Conservation (phyloP, 2,113 vertebrate species). For the Lucifuga dentata region DNA sequence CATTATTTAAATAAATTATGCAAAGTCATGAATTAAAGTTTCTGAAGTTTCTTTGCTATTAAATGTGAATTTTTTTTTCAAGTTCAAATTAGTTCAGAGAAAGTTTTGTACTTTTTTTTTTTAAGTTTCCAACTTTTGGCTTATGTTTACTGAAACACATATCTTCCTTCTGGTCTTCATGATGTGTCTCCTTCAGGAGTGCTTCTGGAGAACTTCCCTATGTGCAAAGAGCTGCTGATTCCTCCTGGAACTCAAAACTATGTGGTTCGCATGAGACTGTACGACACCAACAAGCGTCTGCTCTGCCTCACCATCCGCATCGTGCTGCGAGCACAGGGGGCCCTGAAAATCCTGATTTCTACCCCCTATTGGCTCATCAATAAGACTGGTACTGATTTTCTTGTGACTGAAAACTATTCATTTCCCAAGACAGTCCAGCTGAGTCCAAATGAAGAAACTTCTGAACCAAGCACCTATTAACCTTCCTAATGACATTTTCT, state of each 20-base stretch:
- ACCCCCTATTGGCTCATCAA: constrained; percentile 96
- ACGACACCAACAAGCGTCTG: constrained; percentile 89
- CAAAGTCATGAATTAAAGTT: too few relatives aligned
- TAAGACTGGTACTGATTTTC: constrained; percentile 88
- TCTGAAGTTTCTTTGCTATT: too few relatives aligned
- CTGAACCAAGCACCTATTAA: not conserved
- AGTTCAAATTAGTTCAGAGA: too few relatives aligned
- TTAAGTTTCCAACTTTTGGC: not conserved
- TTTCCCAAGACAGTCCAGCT: not conserved
- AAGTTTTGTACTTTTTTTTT: too few relatives aligned
- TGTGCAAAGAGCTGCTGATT: constrained; percentile 96
- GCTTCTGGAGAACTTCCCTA: constrained; percentile 90
- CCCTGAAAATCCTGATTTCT: constrained; percentile 93
- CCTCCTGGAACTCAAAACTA: constrained; percentile 97
- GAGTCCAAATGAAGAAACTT: not conserved
- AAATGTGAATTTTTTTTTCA: too few relatives aligned
- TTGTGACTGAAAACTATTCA: not conserved
- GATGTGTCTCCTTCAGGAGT: constrained; percentile 81
- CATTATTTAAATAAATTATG: too few relatives aligned
- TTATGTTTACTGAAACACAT: not conserved
- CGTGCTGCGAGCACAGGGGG: constrained; percentile 91
- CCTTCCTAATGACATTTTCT: constrained; percentile 1
- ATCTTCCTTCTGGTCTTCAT: not conserved
- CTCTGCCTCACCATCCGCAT: constrained; percentile 95
- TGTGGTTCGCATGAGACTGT: constrained; percentile 93